These are phyloP conservation scores for Scaptodrosophila latifasciaeformis DNA, from an alignment of 2,888 invertebrate species.

Conservation along the genomic window DNA sequence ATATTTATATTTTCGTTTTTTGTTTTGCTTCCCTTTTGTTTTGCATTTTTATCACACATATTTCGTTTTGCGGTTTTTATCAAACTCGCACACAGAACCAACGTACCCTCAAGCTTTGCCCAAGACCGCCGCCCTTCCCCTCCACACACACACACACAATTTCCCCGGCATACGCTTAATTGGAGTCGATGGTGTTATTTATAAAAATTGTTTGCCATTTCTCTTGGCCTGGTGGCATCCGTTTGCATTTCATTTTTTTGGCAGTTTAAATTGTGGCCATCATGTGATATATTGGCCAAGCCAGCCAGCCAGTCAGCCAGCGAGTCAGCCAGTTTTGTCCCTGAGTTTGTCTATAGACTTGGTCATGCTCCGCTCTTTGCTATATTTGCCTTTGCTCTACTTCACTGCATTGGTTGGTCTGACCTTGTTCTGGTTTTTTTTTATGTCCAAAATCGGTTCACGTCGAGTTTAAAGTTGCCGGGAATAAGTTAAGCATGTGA, in stretches of 20 bases:
- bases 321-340: too few relatives aligned
- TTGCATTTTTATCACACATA: slow-evolving; percentile 57
- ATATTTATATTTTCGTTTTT: neutral
- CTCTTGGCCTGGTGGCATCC: slow-evolving; percentile 53
- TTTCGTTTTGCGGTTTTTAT: slow-evolving; percentile 67
- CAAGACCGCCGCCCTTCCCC: too few relatives aligned
- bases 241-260: slow-evolving; percentile 24
- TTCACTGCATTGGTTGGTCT: too few relatives aligned
- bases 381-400: too few relatives aligned
- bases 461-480: slow-evolving; percentile 36
- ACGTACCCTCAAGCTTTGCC: too few relatives aligned
- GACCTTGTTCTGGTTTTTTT: slow-evolving; percentile 38
- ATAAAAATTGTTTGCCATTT: slow-evolving; percentile 69
- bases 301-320: too few relatives aligned
- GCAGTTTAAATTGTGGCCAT: slow-evolving; percentile 64
- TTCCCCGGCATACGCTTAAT: slow-evolving; percentile 44
- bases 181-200: slow-evolving; percentile 68
- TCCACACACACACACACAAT: neutral
- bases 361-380: slow-evolving; percentile 2
- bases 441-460: slow-evolving; percentile 3
- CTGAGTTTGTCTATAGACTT: slow-evolving; percentile 11
- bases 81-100: slow-evolving; percentile 22
- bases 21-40: slow-evolving; percentile 54
- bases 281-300: slow-evolving; percentile 62
- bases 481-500: slow-evolving; percentile 30